These are phyloP conservation scores for Syngnathus floridae DNA, from an alignment of 2,113 vertebrate genomes.

Conservation along the genomic window DNA sequence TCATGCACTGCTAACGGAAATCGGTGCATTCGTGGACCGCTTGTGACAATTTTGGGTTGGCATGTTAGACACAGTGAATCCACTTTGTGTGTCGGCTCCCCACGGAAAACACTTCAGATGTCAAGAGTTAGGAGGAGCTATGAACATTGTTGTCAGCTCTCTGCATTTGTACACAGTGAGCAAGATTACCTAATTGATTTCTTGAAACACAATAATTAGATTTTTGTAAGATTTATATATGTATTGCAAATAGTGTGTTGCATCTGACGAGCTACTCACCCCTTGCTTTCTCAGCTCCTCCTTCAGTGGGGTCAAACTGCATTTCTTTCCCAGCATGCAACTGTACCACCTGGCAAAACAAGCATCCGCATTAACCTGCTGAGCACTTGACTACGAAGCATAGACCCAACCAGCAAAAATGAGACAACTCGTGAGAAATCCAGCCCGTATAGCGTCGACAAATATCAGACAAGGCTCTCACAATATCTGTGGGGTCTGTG, in stretches of 20 bases:
- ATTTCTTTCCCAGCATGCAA: constrained; percentile 99
- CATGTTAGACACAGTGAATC: constrained; percentile 21
- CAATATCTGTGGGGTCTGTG: background rate
- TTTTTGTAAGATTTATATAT: constrained; percentile 2
- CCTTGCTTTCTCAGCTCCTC: constrained; percentile 92
- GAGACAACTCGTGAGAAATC: background rate
- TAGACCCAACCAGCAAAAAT: constrained; percentile 40
- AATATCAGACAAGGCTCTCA: background rate
- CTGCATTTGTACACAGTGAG: too few relatives aligned
- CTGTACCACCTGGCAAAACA: constrained; percentile 89
- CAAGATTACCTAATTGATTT: background rate
- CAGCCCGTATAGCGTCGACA: background rate
- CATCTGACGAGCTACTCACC: constrained; percentile 68
- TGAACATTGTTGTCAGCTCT: constrained; percentile 10
- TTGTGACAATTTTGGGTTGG: constrained; percentile 30
- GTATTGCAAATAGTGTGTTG: background rate
- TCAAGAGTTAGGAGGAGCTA: constrained; percentile 3
- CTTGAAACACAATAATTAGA: background rate
- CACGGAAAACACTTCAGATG: background rate
- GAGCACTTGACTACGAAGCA: constrained; percentile 2
- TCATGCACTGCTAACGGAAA: constrained; percentile 37
- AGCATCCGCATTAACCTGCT: constrained; percentile 20
- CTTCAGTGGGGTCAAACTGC: constrained; percentile 91
- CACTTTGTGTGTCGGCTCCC: background rate
- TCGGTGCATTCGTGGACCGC: constrained; percentile 23